These are phyloP conservation scores for Anthophora plumipes DNA, from an alignment of 2,888 invertebrate species.

Conservation along the genomic window DNA sequence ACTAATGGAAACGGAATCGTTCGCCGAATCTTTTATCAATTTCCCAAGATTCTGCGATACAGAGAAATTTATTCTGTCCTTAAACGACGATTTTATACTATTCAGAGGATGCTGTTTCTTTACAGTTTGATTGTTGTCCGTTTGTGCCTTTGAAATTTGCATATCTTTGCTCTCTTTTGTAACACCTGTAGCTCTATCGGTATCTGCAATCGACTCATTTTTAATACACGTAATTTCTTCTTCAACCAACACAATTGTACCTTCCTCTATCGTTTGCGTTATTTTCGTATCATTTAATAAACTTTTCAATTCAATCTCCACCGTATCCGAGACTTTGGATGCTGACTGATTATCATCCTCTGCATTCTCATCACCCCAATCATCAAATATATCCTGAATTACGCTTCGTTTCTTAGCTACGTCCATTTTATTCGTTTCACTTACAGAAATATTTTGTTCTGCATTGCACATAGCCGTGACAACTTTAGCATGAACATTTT, in stretches of 20 bases:
- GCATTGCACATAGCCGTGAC: background rate
- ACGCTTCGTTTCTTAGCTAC: slow-evolving; percentile 77
- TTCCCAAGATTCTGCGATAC: slow-evolving; percentile 32
- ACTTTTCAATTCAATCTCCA: slow-evolving; percentile 80
- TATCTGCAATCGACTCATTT: slow-evolving; percentile 19
- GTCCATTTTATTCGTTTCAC: slow-evolving; percentile 17
- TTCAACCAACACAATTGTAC: slow-evolving; percentile 41
- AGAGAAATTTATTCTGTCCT: slow-evolving; percentile 37
- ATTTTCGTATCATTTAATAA: slow-evolving; percentile 77
- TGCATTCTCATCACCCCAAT: slow-evolving; percentile 81
- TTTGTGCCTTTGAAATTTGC: slow-evolving; percentile 28
- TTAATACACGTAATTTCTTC: slow-evolving; percentile 40
- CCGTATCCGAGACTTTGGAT: slow-evolving; percentile 74
- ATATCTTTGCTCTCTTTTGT: slow-evolving; percentile 16
- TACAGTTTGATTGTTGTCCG: slow-evolving; percentile 56
- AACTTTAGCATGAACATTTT: slow-evolving; percentile 8
- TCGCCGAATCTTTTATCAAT: slow-evolving; percentile 21
- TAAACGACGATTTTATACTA: slow-evolving; percentile 28
- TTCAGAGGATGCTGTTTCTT: slow-evolving; percentile 40
- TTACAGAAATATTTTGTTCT: slow-evolving; percentile 6
- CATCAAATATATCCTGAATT: slow-evolving; percentile 83
- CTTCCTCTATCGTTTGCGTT: slow-evolving; percentile 47
- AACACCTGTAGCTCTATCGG: background rate
- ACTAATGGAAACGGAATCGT: slow-evolving; percentile 35
- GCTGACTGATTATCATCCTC: slow-evolving; percentile 74